Percentiles rank a stretch among this genome's conserved stretches.
phyloP scores from a whole-genome alignment of 2,888 invertebrate genomes.

The Tupiocoris notatus region DNA sequence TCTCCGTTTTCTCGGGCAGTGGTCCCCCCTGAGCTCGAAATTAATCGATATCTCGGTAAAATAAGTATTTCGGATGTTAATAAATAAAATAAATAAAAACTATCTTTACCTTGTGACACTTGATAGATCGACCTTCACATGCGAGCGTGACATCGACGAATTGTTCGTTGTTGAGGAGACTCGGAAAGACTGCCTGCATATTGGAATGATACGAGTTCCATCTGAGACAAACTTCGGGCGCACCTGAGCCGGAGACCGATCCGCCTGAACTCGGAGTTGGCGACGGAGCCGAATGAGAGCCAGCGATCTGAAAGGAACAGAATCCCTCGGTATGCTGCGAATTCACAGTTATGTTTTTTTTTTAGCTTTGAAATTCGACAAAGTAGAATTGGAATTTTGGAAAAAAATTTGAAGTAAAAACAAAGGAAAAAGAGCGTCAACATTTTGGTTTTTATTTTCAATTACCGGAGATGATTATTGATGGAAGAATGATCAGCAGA shows the following conservation, averaged over 20 bases:
- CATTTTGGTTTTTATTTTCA: too few species aligned
- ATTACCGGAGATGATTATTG: too few species aligned
- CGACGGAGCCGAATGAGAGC: constrained; percentile 17
- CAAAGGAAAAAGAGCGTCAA: too few species aligned
- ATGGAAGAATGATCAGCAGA: too few species aligned
- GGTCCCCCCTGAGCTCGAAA: too few species aligned
- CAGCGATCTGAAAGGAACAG: neutral
- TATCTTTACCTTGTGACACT: constrained; percentile 57
- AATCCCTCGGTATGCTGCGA: too few species aligned
- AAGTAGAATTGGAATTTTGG: too few species aligned
- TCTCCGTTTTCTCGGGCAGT: too few species aligned
- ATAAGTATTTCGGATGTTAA: neutral
- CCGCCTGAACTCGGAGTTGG: neutral
- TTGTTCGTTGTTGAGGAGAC: constrained; percentile 57
- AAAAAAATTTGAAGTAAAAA: too few species aligned
- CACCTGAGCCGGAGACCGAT: constrained; percentile 13
- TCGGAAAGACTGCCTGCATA: constrained; percentile 59
- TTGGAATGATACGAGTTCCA: constrained; percentile 62
- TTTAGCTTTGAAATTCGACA: too few species aligned
- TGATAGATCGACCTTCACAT: constrained; percentile 58
- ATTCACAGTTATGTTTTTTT: too few species aligned
- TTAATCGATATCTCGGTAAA: too few species aligned
- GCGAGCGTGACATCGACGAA: constrained; percentile 61
- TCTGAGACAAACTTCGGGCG: constrained; percentile 56
- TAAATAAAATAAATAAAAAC: neutral